Evolutionary conservation across 2,888 invertebrate species (phyloP), one percentile per base, ranked within the genome.

Genomic region (Adelphocoris suturalis): DNA sequence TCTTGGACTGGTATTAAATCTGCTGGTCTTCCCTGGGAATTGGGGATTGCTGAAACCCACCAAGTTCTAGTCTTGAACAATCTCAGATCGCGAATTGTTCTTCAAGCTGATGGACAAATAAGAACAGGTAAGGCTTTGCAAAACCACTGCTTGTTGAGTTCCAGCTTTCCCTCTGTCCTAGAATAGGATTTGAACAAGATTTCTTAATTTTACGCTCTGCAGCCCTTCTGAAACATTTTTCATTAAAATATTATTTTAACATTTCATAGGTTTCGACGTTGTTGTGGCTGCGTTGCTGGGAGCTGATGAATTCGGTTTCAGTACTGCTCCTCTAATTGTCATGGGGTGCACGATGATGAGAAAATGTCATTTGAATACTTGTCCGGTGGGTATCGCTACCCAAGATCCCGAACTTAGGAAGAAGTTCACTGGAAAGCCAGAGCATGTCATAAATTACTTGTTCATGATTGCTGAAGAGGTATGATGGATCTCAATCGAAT

Each of bases 291-390:
- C 98, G 0, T 93, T 99, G 75, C 94, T 99, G 61, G 99, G 99
- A 37, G 99, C 99, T 12, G 99, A 99, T 93, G 99, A 99, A 94
- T 98, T 99, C 93, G 99, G 99, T 28, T 98, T 99, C 94, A 99
- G 99, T 93, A 99, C 99, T 0, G 99, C 99, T 2, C 99, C 99
- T 0, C 95, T 99, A 86, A 99, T 99, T 93, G 98, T 97, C 0
- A 96, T 99, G 94, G 99, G 99, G 4, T 99, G 99, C 93, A 99
- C 99, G 0, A 99, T 99, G 99, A 99, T 99, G 99, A 95, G 99
- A 90, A 99, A 99, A 93, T 99, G 99, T 93, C 99, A 99, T 93
- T 94, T 99, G 92, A 99, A 99, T 94, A 99, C 99, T 11, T 99
- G 99, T 92, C 99, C 99, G 0, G 99, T 99, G 90, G 99, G 99